phyloP scores from a whole-genome alignment of 2,797 vertebrate genomes.

The Dipus sagitta region DNA sequence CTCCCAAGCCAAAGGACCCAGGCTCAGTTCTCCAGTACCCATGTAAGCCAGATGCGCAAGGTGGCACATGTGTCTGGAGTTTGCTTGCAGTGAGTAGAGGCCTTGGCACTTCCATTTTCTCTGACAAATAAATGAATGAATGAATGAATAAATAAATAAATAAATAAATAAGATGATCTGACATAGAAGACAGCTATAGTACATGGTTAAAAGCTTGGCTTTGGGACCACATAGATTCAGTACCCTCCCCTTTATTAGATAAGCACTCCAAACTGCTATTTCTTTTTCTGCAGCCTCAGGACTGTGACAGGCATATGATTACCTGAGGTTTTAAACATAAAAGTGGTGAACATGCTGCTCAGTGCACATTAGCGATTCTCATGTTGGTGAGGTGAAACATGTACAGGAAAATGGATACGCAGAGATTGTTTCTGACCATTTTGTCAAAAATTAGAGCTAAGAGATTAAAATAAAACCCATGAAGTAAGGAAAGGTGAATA shows the following conservation, averaged over 20 bases:
- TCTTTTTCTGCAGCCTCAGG: background rate
- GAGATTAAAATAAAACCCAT: background rate
- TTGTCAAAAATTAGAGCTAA: conserved; percentile 5
- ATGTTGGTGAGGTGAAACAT: background rate
- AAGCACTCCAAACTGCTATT: background rate
- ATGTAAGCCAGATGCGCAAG: no score
- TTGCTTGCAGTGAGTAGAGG: no score
- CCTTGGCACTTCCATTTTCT: no score
- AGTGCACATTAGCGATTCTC: background rate
- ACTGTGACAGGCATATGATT: background rate
- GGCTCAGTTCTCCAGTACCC: no score
- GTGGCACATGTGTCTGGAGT: no score
- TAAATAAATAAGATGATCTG: background rate
- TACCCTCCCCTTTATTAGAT: background rate
- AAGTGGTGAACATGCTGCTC: background rate
- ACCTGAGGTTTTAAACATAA: background rate
- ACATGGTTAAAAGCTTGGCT: background rate
- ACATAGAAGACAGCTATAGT: background rate
- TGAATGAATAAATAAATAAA: no score
- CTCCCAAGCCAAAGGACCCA: no score
- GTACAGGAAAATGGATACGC: background rate
- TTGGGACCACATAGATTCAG: background rate
- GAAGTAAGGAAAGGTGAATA: conserved; percentile 19
- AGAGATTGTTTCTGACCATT: background rate
- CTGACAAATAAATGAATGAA: no score